Percentiles rank a stretch among this genome's conserved stretches.
Conservation (phyloP, 2,797 vertebrate genomes). For the Diplodus sargus region DNA sequence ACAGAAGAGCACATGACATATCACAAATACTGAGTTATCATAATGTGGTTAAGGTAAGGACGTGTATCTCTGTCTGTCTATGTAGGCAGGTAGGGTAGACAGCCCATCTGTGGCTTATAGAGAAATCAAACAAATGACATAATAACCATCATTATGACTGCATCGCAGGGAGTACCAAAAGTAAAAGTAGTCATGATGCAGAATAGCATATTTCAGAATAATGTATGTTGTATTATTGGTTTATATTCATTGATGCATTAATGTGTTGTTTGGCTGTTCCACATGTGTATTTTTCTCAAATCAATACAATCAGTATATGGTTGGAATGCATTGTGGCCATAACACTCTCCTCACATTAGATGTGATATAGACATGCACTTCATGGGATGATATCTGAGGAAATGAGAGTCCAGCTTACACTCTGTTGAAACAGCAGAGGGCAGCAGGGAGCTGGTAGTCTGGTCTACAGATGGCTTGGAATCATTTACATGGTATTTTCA, state of each 20-base stretch:
- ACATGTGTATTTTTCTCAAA: not conserved
- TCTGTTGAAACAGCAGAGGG: slow-evolving; percentile 60
- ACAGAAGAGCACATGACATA: too few species aligned
- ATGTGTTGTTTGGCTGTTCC: too few species aligned
- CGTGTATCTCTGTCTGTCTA: not conserved
- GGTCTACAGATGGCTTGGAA: not conserved
- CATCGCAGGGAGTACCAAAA: not conserved
- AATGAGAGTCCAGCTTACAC: not conserved
- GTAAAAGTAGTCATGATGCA: too few species aligned
- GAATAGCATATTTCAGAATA: too few species aligned
- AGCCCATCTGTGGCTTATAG: too few species aligned
- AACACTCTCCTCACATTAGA: not conserved
- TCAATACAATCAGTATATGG: not conserved
- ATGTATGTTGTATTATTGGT: too few species aligned
- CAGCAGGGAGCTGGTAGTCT: slow-evolving; percentile 32
- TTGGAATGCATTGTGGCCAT: not conserved
- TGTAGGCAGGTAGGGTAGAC: too few species aligned
- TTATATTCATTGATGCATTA: too few species aligned
- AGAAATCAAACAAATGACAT: too few species aligned
- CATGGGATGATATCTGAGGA: not conserved
- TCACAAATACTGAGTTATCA: too few species aligned
- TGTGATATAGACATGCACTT: not conserved
- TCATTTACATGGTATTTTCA: not conserved
- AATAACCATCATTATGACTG: not conserved
- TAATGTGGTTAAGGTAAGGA: not conserved